These are phyloP conservation scores for Drosophila longiperda DNA, from an alignment of 2,888 invertebrate genomes.

Conservation along the genomic window DNA sequence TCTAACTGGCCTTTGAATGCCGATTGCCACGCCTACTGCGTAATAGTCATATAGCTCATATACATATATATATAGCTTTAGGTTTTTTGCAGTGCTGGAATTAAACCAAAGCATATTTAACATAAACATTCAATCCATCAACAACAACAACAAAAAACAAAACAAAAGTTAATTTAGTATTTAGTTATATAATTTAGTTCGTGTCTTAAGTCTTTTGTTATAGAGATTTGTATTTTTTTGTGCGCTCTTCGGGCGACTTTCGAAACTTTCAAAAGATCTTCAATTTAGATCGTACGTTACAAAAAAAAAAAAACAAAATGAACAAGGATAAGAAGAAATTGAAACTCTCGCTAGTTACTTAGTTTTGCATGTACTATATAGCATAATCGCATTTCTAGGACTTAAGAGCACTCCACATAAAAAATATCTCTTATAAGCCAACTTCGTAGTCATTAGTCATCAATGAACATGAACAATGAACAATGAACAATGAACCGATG, in stretches of 20 bases:
- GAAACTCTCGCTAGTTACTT: slow-evolving; percentile 32
- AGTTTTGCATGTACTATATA: slow-evolving; percentile 70
- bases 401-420: slow-evolving; percentile 16
- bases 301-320: background rate
- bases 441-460: slow-evolving; percentile 69
- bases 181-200: slow-evolving; percentile 46
- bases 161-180: slow-evolving; percentile 20
- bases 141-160: slow-evolving; percentile 3
- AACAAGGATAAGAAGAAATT: slow-evolving; percentile 10
- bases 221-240: slow-evolving; percentile 71
- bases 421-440: slow-evolving; percentile 33
- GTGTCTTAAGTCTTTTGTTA: slow-evolving; percentile 82
- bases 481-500: slow-evolving; percentile 26
- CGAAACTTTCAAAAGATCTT: slow-evolving; percentile 81
- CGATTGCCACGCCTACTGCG: slow-evolving; percentile 57
- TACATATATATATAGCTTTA: slow-evolving; percentile 29
- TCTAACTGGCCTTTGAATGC: slow-evolving; percentile 70
- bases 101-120: slow-evolving; percentile 84
- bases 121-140: slow-evolving; percentile 25
- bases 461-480: slow-evolving; percentile 38
- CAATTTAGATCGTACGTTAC: slow-evolving; percentile 67
- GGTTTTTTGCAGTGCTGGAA: slow-evolving; percentile 83
- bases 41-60: slow-evolving; percentile 62
- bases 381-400: slow-evolving; percentile 39
- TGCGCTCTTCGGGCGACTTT: slow-evolving; percentile 53